These are phyloP conservation scores for Chironomus tepperi DNA, from an alignment of 1,140 invertebrate genomes.

Conservation along the genomic window DNA sequence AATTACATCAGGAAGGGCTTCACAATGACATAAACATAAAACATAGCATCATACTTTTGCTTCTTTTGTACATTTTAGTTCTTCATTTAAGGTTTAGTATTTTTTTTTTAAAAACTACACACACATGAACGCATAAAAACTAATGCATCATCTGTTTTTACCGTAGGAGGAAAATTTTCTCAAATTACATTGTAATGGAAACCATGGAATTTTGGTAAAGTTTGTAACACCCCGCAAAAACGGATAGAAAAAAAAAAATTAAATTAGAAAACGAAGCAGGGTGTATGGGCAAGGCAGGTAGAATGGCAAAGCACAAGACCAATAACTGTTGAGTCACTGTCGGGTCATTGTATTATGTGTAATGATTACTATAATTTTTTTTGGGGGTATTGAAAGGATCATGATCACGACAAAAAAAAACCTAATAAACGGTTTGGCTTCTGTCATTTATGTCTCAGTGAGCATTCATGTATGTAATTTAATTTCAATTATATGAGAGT, in stretches of 20 bases:
- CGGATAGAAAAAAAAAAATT: background rate
- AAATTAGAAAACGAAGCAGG: background rate
- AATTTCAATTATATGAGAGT: background rate
- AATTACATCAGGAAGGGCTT: constrained; percentile 6
- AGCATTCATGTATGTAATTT: background rate
- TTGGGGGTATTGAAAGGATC: background rate
- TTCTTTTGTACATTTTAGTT: too few species aligned
- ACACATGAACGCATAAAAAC: background rate
- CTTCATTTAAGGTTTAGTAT: too few species aligned
- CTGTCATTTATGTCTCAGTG: background rate
- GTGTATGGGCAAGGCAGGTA: background rate
- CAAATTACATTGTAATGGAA: constrained; percentile 9
- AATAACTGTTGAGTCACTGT: constrained; percentile 5
- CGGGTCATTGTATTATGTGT: background rate
- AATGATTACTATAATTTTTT: constrained; percentile 5
- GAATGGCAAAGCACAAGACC: background rate
- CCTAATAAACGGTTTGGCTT: background rate
- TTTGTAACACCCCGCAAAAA: background rate
- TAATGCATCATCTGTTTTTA: constrained; percentile 4
- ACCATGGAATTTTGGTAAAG: constrained; percentile 1
- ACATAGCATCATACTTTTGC: background rate
- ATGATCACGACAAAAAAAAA: background rate
- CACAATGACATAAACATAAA: background rate
- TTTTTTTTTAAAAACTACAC: background rate
- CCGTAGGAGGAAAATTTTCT: background rate